A percentile compares a stretch with the other conserved stretches of the same genome.
Conservation (phyloP, 2,888 invertebrate species). For the Unio delphinus region DNA sequence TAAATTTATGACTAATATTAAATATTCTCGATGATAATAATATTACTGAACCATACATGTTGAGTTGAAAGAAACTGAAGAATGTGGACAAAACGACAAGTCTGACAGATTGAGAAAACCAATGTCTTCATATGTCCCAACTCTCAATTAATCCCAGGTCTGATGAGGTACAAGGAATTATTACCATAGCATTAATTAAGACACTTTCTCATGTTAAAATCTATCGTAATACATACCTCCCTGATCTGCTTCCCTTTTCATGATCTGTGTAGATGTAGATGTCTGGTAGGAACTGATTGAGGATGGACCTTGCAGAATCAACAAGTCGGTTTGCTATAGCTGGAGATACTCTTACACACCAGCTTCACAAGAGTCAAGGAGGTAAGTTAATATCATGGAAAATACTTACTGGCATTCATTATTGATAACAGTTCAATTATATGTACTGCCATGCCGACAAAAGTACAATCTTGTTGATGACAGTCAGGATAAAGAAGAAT, state of each 20-base stretch:
- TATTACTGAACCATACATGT: too few relatives aligned
- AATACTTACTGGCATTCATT: too few relatives aligned
- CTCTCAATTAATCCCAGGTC: too few relatives aligned
- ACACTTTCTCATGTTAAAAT: background rate
- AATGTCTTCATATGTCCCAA: too few relatives aligned
- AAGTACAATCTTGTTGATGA: background rate
- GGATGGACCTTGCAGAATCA: conserved; percentile 90
- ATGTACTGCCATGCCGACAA: background rate
- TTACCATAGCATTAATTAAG: too few relatives aligned
- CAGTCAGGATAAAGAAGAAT: too few relatives aligned
- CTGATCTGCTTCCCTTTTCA: conserved; percentile 87
- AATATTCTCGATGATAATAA: too few relatives aligned
- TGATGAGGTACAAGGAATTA: too few relatives aligned
- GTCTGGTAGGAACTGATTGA: conserved; percentile 93
- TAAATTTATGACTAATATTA: too few relatives aligned
- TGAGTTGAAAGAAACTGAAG: too few relatives aligned
- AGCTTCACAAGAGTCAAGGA: conserved; percentile 42
- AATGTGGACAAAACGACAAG: too few relatives aligned
- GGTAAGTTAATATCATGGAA: conserved; percentile 3
- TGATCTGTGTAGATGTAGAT: conserved; percentile 96
- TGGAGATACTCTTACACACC: conserved; percentile 91
- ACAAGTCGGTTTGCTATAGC: conserved; percentile 93
- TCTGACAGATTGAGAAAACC: too few relatives aligned
- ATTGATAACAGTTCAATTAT: background rate
- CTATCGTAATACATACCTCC: conserved; percentile 75